phyloP scores from a whole-genome alignment of 2,888 invertebrate species.

The Nematopogon swammerdamellus region DNA sequence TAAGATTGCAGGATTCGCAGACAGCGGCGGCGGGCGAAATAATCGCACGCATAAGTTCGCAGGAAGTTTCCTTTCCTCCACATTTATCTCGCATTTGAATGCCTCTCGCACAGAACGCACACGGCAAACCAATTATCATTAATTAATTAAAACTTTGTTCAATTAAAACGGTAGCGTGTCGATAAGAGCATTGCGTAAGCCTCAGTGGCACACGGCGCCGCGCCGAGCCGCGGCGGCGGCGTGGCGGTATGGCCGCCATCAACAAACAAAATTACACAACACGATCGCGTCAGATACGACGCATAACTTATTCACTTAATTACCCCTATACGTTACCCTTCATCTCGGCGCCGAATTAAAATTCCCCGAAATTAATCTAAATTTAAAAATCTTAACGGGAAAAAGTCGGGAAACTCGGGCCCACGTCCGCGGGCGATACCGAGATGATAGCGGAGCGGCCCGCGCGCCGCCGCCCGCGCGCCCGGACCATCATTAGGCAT shows the following conservation, averaged over 20 bases:
- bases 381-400: no score
- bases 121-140: not conserved
- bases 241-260: not conserved
- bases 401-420: no score
- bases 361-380: not conserved
- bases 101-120: not conserved
- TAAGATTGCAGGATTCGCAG: no score
- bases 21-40: no score
- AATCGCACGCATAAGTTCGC: no score
- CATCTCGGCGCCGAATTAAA: not conserved
- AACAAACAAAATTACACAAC: not conserved
- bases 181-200: not conserved
- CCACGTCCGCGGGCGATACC: not conserved
- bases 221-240: not conserved
- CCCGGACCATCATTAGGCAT: not conserved
- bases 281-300: not conserved
- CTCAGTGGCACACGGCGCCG: no score
- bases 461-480: no score
- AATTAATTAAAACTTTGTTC: slow-evolving; percentile 7
- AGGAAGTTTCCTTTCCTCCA: not conserved
- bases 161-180: slow-evolving; percentile 37
- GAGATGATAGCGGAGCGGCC: not conserved
- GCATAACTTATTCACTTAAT: not conserved
- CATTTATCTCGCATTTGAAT: not conserved
- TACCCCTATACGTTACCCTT: not conserved